Evolutionary conservation across 2,113 vertebrate species (phyloP).

Genomic region (Callaeas wilsoni): DNA sequence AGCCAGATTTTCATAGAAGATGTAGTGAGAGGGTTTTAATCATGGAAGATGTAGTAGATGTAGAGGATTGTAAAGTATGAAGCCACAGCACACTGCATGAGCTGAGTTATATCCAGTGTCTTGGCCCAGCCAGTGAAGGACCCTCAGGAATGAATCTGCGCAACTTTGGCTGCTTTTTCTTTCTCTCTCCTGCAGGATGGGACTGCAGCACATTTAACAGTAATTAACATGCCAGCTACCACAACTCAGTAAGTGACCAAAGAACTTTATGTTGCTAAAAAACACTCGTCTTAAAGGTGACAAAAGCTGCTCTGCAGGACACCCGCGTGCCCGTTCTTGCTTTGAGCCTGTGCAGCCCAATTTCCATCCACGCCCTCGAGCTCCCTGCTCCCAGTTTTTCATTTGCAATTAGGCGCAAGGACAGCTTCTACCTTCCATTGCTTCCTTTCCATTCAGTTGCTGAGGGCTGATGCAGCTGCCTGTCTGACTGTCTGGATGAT

Average conservation of each 20-base stretch:
- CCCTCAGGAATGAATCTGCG: background rate
- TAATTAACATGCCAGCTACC: constrained; percentile 48
- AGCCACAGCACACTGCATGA: background rate
- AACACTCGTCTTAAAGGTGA: background rate
- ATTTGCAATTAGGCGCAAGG: background rate
- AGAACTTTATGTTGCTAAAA: background rate
- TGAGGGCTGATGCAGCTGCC: background rate
- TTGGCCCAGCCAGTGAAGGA: background rate
- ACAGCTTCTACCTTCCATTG: background rate
- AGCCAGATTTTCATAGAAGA: background rate
- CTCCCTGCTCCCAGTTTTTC: background rate
- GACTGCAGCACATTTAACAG: constrained; percentile 51
- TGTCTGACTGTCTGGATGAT: background rate
- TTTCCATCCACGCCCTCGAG: background rate
- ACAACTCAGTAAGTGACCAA: constrained; percentile 47
- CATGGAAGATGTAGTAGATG: no score
- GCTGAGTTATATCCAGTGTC: background rate
- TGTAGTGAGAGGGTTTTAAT: background rate
- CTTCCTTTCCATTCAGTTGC: background rate
- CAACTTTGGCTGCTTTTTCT: background rate
- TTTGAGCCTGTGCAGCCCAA: background rate
- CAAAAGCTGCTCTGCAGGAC: background rate
- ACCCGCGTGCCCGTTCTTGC: background rate
- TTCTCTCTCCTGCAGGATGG: constrained; percentile 26
- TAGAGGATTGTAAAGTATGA: no score